phyloP scores from a whole-genome alignment of 2,888 invertebrate genomes.

The Allygus modestus region DNA sequence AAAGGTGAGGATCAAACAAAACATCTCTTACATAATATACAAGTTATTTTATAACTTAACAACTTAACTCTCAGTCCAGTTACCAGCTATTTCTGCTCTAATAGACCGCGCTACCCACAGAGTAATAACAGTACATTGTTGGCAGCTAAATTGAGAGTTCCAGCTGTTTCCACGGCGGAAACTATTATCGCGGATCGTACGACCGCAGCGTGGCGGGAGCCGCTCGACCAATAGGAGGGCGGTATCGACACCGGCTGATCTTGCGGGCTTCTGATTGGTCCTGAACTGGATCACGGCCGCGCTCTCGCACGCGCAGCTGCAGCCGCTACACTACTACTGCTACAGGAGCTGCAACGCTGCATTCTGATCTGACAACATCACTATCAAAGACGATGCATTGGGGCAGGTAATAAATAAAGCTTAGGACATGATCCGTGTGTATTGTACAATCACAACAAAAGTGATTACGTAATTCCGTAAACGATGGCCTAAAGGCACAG shows the following conservation, averaged over 20 bases:
- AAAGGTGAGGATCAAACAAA: background rate
- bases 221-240: conserved; percentile 25
- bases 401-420: too few species aligned
- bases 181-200: conserved; percentile 5
- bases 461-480: too few species aligned
- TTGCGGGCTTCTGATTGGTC: conserved; percentile 36
- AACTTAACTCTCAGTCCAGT: background rate
- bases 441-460: too few species aligned
- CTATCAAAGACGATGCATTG: too few species aligned
- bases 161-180: conserved; percentile 23
- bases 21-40: too few species aligned
- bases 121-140: conserved; percentile 23
- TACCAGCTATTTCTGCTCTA: conserved; percentile 12
- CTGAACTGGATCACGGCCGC: conserved; percentile 39
- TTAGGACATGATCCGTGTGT: too few species aligned
- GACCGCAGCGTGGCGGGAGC: background rate
- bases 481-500: too few species aligned
- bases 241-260: conserved; percentile 36
- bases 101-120: background rate
- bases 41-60: too few species aligned
- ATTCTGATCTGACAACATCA: background rate
- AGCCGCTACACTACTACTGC: background rate
- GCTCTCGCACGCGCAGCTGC: background rate
- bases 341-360: background rate
- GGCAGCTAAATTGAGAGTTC: conserved; percentile 35